Base-by-base conservation (phyloP, 2,797 vertebrate genomes). In the Sardinella longiceps region DNA sequence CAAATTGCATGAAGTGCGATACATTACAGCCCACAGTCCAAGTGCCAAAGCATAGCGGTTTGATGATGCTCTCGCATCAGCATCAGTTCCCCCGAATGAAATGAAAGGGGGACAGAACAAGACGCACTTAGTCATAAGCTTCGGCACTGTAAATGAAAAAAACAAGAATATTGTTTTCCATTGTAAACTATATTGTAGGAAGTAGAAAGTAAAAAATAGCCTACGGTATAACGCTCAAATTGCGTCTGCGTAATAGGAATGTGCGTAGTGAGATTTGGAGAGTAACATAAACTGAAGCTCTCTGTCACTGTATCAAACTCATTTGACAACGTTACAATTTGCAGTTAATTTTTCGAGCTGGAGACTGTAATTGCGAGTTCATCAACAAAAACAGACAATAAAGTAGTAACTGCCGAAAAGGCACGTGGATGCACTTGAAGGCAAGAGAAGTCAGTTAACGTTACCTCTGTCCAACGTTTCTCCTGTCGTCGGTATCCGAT, bases 401-500 rank as follows among this genome's bases (percentile, higher is more conserved):
- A 39, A 5, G 7, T 77, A 12, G 9, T 9, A 77, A 77, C 15
- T 43, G 37, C 37, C 37, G 18, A 77, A 43, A 39, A 77, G 20
- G 28, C 70, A 77, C 70, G 37, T 77, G 70, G 70, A 39, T 77
- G 37, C 37, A 39, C 70, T 43, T 77, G 43, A 77, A 77, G 70
- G 43, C 70, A 77, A 43, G 30, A 39, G 30, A 14, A 9, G 33
- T 23, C 5, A 70, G 37, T 77, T 77, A 77, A 33, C 70, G 37
- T 77, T 77, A 77, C 70, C 70, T 77, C 70, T 77, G 70, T 43
- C 70, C 37, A 18, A 43, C 70, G 70, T 77, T 18, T 77, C 33
- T 77, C 18, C 25, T 90, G 88, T 87, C 87, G 91, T 89, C 87
- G 90, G 18, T 77, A 77, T 77, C 70, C 70, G 37, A 20, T 39